A percentile compares a stretch with the other conserved stretches of the same genome.
These are phyloP conservation scores for Neoniphon sammara DNA, from an alignment of 2,797 vertebrate genomes.

Conservation along the genomic window DNA sequence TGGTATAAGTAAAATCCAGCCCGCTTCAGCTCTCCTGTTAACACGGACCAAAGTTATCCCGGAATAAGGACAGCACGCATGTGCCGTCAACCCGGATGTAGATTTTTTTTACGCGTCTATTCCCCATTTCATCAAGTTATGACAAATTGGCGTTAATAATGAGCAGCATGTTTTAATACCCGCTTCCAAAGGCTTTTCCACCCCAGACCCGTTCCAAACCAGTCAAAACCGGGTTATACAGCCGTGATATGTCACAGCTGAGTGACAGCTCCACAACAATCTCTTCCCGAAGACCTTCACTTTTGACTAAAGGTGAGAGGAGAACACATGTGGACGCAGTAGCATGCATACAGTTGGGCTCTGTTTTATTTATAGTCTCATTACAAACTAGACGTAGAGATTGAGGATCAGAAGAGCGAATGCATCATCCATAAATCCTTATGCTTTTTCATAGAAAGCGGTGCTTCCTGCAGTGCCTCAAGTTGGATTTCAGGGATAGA, in stretches of 20 bases:
- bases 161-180: slow-evolving; percentile 16
- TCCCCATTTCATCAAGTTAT: slow-evolving; percentile 57
- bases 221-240: slow-evolving; percentile 60
- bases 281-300: slow-evolving; percentile 34
- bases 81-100: slow-evolving; percentile 92
- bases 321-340: slow-evolving; percentile 3
- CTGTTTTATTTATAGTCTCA: not conserved
- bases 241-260: slow-evolving; percentile 45
- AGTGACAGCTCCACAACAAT: slow-evolving; percentile 35
- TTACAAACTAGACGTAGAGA: not conserved
- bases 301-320: slow-evolving; percentile 52
- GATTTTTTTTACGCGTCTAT: slow-evolving; percentile 65
- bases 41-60: slow-evolving; percentile 91
- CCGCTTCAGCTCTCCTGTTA: slow-evolving; percentile 73
- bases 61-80: slow-evolving; percentile 92
- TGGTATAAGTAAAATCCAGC: slow-evolving; percentile 55
- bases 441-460: not conserved
- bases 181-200: slow-evolving; percentile 18
- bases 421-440: not conserved
- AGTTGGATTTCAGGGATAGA: slow-evolving; percentile 16
- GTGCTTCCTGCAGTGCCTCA: not conserved
- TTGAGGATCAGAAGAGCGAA: not conserved
- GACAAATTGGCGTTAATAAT: slow-evolving; percentile 13
- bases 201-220: slow-evolving; percentile 44
- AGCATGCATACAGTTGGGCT: not conserved